Evolutionary conservation across 2,113 vertebrate genomes (phyloP), one percentile per base, ranked within the genome.

Genomic region (Pavo muticus): DNA sequence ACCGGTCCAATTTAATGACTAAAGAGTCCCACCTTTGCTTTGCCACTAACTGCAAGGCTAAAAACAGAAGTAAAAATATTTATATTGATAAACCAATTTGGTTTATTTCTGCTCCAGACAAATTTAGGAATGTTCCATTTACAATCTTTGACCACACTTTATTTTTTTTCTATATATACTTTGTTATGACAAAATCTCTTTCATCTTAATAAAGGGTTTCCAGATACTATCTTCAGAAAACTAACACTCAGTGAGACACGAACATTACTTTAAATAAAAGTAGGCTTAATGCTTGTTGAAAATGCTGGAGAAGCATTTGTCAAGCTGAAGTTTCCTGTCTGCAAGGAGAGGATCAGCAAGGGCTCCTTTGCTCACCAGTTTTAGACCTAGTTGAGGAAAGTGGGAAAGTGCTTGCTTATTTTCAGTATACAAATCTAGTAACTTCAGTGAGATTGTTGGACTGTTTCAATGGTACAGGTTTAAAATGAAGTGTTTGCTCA

Each of bases 161-260:
- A 54, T n/a, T 89, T 82, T 95, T 95, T 88, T 82, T 37, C 45
- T 82, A 2, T 4, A 3, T 63, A 83, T 69, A 69, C 89, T 67
- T 90, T 32, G 78, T 86, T 85, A 73, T 68, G 59, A 81, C 85
- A 91, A 96, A 94, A 74, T 61, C 29, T 59, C 76, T 87, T 80
- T 48, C 17, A 45, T 57, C 91, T 94, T 86, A 88, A 94, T 94
- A 84, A 84, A 57, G 5, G 20, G 94, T 94, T 88, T 75, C 50
- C 56, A 93, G 91, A 89, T 90, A 68, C 32, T 65, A 85, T 94
- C 73, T 92, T 68, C 12, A 25, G 45, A 82, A 73, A 93, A 64
- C 37, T 77, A 89, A 40, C 39, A 65, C 30, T 81, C 9, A 67
- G 56, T 91, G 77, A 85, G 56, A 42, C 20, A 65, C 42, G 67